phyloP scores from a whole-genome alignment of 1,140 invertebrate genomes.

The Globodera rostochiensis region DNA sequence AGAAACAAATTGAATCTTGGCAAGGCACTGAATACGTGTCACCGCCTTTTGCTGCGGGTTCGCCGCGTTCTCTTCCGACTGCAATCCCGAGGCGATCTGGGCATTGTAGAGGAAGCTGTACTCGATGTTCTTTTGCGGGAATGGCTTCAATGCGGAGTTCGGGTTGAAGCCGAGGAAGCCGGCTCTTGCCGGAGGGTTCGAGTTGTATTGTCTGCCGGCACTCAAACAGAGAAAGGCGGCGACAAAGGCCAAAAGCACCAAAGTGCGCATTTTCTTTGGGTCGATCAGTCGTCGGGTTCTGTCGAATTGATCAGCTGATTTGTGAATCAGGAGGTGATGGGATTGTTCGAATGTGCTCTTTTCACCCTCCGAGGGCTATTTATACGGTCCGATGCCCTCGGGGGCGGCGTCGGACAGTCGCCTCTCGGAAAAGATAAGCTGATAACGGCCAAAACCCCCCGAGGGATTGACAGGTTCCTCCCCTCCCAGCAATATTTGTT shows the following conservation, averaged over 20 bases:
- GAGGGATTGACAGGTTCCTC: not conserved
- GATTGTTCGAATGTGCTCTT: not conserved
- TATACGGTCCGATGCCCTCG: not conserved
- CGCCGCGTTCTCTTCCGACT: conserved; percentile 10
- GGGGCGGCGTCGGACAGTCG: not conserved
- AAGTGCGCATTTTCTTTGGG: not conserved
- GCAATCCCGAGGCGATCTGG: conserved; percentile 35
- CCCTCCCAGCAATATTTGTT: not conserved
- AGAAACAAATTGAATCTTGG: conserved; percentile 29
- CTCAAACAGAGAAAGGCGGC: not conserved
- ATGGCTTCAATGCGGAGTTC: conserved; percentile 23
- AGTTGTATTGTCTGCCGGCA: not conserved
- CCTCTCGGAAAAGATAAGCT: not conserved
- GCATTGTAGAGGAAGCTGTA: conserved; percentile 38
- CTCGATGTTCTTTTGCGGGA: conserved; percentile 31
- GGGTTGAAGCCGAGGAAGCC: not conserved
- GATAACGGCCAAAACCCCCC: not conserved
- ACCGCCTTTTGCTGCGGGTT: conserved; percentile 37
- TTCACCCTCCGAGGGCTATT: not conserved
- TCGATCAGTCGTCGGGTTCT: not conserved
- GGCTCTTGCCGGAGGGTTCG: not conserved
- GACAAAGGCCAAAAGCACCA: not conserved
- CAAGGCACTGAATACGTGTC: conserved; percentile 37
- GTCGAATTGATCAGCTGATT: not conserved
- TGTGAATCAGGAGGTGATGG: not conserved